A percentile compares a stretch with the other conserved stretches of the same genome.
Evolutionary conservation across 2,113 vertebrate genomes (phyloP).

Genomic region (Myocastor coypus): DNA sequence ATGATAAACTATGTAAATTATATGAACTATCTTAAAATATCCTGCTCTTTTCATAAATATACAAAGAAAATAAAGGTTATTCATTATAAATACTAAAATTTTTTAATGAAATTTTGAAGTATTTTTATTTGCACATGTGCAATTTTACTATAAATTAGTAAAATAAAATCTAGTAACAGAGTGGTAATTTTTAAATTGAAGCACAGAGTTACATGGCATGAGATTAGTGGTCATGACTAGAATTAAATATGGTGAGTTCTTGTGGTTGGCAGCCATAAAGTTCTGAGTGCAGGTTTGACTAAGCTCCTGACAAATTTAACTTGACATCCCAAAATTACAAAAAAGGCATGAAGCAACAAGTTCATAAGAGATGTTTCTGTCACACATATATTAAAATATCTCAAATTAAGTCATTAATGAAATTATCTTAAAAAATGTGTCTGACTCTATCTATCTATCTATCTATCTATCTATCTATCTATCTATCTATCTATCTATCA

Average conservation of each 20-base stretch:
- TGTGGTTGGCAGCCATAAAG: background rate
- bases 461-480: no score
- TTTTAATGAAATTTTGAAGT: conserved; percentile 18
- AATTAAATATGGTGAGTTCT: background rate
- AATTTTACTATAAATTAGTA: background rate
- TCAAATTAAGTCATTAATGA: background rate
- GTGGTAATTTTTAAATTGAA: conserved; percentile 12
- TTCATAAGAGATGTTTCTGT: background rate
- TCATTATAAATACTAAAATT: conserved; percentile 24
- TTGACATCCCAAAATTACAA: background rate
- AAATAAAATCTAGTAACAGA: background rate
- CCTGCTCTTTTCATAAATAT: conserved; percentile 13
- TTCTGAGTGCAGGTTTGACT: background rate
- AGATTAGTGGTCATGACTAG: background rate
- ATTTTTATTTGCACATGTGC: background rate
- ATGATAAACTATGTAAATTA: conserved; percentile 40
- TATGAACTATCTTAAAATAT: conserved; percentile 9
- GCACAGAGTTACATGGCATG: background rate
- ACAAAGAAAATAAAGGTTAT: conserved; percentile 25
- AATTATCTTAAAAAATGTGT: background rate
- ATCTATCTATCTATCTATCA: no score
- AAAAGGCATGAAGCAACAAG: background rate
- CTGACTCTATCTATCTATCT: no score
- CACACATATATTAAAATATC: background rate
- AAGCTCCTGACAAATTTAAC: background rate